Percentiles rank a stretch among this genome's conserved stretches.
Conservation (phyloP, 2,888 invertebrate genomes). For the Acrobasis repandana region DNA sequence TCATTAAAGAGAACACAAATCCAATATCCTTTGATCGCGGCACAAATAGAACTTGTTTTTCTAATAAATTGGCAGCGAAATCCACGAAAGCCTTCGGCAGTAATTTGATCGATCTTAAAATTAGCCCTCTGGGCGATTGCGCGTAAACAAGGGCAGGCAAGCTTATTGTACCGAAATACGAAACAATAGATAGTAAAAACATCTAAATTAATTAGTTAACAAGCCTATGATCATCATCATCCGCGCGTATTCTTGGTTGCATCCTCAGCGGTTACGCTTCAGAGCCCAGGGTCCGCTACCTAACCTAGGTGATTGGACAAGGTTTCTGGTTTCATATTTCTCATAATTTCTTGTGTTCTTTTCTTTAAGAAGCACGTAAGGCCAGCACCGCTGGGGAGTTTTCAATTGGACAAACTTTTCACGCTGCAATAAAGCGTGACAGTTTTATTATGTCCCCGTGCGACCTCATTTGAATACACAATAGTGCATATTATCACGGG, state of each 20-base stretch:
- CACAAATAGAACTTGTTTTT: constrained; percentile 40
- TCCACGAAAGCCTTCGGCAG: constrained; percentile 48
- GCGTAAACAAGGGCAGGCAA: constrained; percentile 51
- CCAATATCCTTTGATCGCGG: constrained; percentile 33
- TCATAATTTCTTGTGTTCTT: too few species aligned
- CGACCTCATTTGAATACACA: constrained; percentile 31
- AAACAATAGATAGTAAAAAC: constrained; percentile 21
- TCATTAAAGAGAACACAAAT: constrained; percentile 25
- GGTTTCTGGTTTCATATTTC: too few species aligned
- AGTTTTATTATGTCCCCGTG: constrained; percentile 18
- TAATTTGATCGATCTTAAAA: constrained; percentile 62
- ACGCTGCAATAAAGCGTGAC: constrained; percentile 13
- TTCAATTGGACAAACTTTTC: constrained; percentile 19
- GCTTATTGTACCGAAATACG: constrained; percentile 32
- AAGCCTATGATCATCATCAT: too few species aligned
- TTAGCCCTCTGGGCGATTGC: constrained; percentile 52
- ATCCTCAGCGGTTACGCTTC: too few species aligned
- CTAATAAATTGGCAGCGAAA: constrained; percentile 50
- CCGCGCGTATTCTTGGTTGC: too few species aligned
- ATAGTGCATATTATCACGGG: constrained; percentile 28
- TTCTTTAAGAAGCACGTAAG: constrained; percentile 16
- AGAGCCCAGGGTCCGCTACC: too few species aligned
- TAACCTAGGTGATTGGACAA: too few species aligned
- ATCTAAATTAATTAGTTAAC: constrained; percentile 26
- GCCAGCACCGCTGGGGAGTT: constrained; percentile 13